These are phyloP conservation scores for Tauraco hartlaubi DNA, from an alignment of 2,797 vertebrate genomes.

Conservation along the genomic window DNA sequence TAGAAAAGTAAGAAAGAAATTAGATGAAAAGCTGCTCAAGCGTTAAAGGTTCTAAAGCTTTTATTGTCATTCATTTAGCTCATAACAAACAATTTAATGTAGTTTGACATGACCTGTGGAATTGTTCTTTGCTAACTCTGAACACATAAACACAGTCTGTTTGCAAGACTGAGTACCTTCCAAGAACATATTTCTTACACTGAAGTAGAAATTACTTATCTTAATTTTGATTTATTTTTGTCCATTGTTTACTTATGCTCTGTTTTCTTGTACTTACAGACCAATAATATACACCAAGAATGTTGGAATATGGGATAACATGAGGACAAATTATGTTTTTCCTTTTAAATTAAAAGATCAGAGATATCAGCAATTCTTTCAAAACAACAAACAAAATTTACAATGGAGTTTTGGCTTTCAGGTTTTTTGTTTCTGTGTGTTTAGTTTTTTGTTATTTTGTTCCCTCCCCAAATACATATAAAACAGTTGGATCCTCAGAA, in stretches of 20 bases:
- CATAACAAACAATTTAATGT: slow-evolving; percentile 66
- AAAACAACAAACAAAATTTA: background rate
- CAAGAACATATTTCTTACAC: background rate
- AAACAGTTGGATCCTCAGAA: too few relatives aligned
- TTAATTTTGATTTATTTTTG: background rate
- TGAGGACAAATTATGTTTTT: background rate
- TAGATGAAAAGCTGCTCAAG: slow-evolving; percentile 59
- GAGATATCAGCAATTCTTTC: background rate
- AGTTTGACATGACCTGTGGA: slow-evolving; percentile 44
- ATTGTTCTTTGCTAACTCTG: slow-evolving; percentile 12
- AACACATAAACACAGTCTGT: slow-evolving; percentile 44
- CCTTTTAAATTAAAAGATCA: background rate
- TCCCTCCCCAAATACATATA: too few relatives aligned
- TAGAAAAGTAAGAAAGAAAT: slow-evolving; percentile 39
- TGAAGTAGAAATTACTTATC: background rate
- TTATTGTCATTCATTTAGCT: slow-evolving; percentile 68
- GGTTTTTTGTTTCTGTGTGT: too few relatives aligned
- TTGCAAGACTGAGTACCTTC: slow-evolving; percentile 22
- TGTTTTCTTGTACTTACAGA: background rate
- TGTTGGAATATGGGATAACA: background rate
- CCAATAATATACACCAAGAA: background rate
- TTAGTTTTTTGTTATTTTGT: too few relatives aligned
- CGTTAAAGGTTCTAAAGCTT: slow-evolving; percentile 42
- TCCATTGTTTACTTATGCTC: background rate
- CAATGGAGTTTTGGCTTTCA: background rate